phyloP scores from a whole-genome alignment of 2,888 invertebrate genomes.

The Spodoptera exigua region DNA sequence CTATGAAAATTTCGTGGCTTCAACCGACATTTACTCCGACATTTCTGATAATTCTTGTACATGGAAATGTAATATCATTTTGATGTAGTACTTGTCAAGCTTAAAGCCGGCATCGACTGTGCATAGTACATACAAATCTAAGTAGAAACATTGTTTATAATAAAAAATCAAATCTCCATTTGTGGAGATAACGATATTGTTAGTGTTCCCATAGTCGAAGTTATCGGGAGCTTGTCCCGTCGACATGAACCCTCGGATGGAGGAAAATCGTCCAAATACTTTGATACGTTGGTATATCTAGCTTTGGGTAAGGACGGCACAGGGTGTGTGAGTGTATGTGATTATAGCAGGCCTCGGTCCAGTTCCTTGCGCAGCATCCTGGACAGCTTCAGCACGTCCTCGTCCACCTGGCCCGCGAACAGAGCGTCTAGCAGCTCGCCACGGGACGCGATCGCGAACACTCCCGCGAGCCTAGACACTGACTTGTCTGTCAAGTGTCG shows the following conservation, averaged over 20 bases:
- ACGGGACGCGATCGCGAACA: slow-evolving; percentile 89
- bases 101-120: slow-evolving; percentile 55
- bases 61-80: no score
- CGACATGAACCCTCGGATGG: slow-evolving; percentile 38
- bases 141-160: slow-evolving; percentile 58
- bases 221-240: slow-evolving; percentile 41
- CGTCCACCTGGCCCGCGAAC: slow-evolving; percentile 82
- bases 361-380: slow-evolving; percentile 85
- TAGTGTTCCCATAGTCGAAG: slow-evolving; percentile 74
- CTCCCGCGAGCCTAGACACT: slow-evolving; percentile 93
- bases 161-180: slow-evolving; percentile 81
- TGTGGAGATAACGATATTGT: slow-evolving; percentile 82
- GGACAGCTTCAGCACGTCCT: slow-evolving; percentile 81
- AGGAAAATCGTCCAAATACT: slow-evolving; percentile 62
- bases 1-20: no score
- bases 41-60: no score
- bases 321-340: slow-evolving; percentile 51
- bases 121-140: slow-evolving; percentile 62
- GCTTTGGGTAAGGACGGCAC: slow-evolving; percentile 81
- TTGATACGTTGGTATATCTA: slow-evolving; percentile 69
- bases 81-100: not conserved
- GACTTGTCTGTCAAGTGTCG: slow-evolving; percentile 96
- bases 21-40: no score
- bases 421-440: slow-evolving; percentile 82
- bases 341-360: slow-evolving; percentile 84